Percentiles rank a stretch among this genome's conserved stretches.
Evolutionary conservation across 1,140 invertebrate genomes (phyloP).

Genomic region (Musca domestica): DNA sequence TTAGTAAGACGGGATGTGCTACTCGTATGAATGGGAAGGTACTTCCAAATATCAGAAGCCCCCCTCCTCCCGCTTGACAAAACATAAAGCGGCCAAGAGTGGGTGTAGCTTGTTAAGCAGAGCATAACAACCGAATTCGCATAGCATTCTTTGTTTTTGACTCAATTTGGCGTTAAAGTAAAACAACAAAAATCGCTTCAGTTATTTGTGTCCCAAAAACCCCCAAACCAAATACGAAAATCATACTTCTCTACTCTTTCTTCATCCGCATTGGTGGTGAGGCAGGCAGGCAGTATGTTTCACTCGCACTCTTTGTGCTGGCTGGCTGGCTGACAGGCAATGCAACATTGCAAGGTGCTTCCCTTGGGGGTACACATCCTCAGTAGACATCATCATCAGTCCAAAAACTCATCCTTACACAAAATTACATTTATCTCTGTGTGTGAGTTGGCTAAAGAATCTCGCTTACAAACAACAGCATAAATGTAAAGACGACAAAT

Average conservation of each 20-base stretch:
- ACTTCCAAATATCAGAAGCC: neutral
- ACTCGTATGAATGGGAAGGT: too few relatives aligned
- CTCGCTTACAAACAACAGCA: too few relatives aligned
- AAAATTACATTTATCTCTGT: too few relatives aligned
- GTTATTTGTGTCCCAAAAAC: neutral
- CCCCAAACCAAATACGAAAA: neutral
- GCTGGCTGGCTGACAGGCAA: too few relatives aligned
- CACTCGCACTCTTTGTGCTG: neutral
- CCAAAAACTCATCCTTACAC: too few relatives aligned
- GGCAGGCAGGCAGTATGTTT: neutral
- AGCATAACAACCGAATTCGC: neutral
- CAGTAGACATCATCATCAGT: too few relatives aligned
- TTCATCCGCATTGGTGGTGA: neutral
- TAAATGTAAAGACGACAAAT: too few relatives aligned
- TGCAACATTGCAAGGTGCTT: neutral
- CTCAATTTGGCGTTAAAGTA: neutral
- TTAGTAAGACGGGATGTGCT: too few relatives aligned
- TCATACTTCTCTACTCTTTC: slow-evolving; percentile 9
- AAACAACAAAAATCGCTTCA: neutral
- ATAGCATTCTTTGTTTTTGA: neutral
- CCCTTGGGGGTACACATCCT: neutral
- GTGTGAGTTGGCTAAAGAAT: too few relatives aligned
- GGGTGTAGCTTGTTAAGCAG: slow-evolving; percentile 4
- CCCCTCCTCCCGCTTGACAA: too few relatives aligned
- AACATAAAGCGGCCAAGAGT: neutral